Conservation (phyloP, 1,140 invertebrate species). For the Drosophila melanica region DNA sequence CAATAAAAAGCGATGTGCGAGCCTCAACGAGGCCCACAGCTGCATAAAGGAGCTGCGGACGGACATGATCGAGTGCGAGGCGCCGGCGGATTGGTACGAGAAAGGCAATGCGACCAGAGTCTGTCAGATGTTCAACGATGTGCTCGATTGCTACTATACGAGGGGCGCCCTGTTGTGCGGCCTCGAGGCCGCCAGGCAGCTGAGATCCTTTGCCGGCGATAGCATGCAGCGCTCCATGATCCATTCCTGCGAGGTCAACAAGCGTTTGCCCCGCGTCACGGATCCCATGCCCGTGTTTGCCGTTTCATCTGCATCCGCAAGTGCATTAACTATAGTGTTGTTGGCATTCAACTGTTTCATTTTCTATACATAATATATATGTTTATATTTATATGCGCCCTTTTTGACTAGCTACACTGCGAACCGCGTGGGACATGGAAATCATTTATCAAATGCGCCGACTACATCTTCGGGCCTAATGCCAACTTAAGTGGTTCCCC, state of each 20-base stretch:
- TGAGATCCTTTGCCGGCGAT: conserved; percentile 69
- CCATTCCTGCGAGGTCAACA: conserved; percentile 42
- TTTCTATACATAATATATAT: conserved; percentile 5
- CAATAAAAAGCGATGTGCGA: conserved; percentile 56
- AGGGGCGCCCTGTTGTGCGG: conserved; percentile 73
- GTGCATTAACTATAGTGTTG: no score
- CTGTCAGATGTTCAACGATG: conserved; percentile 63
- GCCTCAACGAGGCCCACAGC: conserved; percentile 50
- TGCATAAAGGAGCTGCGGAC: conserved; percentile 71
- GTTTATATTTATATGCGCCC: conserved; percentile 19
- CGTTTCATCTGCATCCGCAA: no score
- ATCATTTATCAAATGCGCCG: conserved; percentile 49
- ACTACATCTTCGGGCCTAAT: conserved; percentile 36
- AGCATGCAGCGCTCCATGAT: conserved; percentile 61
- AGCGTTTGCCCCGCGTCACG: conserved; percentile 45
- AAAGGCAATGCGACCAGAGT: conserved; percentile 52
- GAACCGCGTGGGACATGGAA: conserved; percentile 1
- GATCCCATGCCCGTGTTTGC: conserved; percentile 57
- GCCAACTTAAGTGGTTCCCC: conserved; percentile 73
- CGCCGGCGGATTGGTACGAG: conserved; percentile 79
- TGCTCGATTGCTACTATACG: conserved; percentile 75
- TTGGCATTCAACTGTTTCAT: conserved; percentile 8
- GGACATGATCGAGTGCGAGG: conserved; percentile 80
- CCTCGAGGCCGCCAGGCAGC: conserved; percentile 52
- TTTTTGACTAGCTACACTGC: not conserved